phyloP scores from a whole-genome alignment of 2,888 invertebrate species.

The Galeruca laticollis region DNA sequence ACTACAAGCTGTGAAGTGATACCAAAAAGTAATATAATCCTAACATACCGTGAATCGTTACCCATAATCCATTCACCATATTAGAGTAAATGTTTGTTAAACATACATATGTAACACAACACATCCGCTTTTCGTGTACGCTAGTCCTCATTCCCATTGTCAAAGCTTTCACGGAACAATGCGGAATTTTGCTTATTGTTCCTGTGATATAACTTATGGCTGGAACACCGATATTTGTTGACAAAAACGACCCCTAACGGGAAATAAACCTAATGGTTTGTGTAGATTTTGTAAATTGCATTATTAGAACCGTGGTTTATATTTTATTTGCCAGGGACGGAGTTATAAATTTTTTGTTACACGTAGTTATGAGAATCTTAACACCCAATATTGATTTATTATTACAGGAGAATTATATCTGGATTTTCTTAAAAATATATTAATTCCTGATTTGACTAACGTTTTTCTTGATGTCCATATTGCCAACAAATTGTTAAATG shows the following conservation, averaged over 20 bases:
- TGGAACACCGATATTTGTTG: constrained; percentile 55
- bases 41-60: constrained; percentile 28
- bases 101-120: constrained; percentile 48
- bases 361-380: neutral
- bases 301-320: neutral
- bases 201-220: constrained; percentile 59
- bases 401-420: no score
- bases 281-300: constrained; percentile 24
- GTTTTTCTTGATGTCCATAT: no score
- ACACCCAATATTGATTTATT: no score
- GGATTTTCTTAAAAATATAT: no score
- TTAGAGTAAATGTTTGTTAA: constrained; percentile 49
- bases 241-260: constrained; percentile 45
- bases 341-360: neutral
- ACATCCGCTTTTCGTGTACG: constrained; percentile 40
- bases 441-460: no score
- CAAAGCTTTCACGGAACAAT: constrained; percentile 57
- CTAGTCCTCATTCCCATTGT: constrained; percentile 48
- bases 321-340: neutral
- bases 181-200: constrained; percentile 60
- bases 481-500: no score
- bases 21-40: constrained; percentile 36
- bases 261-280: constrained; percentile 36
- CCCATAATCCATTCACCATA: constrained; percentile 49
- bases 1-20: constrained; percentile 1